phyloP scores from a whole-genome alignment of 2,113 vertebrate species.

The Petaurus breviceps region DNA sequence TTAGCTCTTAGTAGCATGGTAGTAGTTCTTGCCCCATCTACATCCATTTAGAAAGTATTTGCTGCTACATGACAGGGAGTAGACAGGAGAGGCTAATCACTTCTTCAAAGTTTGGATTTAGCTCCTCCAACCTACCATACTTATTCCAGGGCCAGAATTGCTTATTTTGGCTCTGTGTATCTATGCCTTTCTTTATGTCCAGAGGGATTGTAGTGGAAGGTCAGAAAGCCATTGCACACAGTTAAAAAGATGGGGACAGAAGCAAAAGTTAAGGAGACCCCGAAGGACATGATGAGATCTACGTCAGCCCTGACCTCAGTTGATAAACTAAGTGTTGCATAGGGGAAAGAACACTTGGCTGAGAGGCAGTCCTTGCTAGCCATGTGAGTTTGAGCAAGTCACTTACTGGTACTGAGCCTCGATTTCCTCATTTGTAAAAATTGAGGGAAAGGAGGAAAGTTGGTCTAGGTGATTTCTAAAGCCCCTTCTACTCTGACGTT shows the following conservation, averaged over 20 bases:
- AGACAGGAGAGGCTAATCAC: not conserved
- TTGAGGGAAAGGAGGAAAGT: not conserved
- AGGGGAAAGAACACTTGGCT: not conserved
- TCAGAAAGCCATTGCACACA: not conserved
- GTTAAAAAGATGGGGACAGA: not conserved
- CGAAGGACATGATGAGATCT: not conserved
- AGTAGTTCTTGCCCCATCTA: not conserved
- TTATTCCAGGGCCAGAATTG: not conserved
- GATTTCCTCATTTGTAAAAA: not conserved
- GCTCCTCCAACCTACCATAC: not conserved
- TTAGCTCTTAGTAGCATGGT: not conserved
- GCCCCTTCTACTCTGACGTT: not conserved
- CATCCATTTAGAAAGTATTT: not conserved
- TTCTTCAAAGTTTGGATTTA: not conserved
- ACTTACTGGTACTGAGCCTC: not conserved
- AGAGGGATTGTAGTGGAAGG: not conserved
- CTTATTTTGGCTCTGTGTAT: not conserved
- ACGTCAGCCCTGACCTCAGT: not conserved
- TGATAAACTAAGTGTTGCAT: not conserved
- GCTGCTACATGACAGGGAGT: not conserved
- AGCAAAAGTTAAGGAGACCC: not conserved
- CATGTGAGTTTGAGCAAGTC: not conserved
- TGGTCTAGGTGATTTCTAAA: not conserved
- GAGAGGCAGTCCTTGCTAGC: not conserved
- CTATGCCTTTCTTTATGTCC: not conserved